Conservation (phyloP, 1,140 invertebrate genomes). For the Drosophila novamexicana region DNA sequence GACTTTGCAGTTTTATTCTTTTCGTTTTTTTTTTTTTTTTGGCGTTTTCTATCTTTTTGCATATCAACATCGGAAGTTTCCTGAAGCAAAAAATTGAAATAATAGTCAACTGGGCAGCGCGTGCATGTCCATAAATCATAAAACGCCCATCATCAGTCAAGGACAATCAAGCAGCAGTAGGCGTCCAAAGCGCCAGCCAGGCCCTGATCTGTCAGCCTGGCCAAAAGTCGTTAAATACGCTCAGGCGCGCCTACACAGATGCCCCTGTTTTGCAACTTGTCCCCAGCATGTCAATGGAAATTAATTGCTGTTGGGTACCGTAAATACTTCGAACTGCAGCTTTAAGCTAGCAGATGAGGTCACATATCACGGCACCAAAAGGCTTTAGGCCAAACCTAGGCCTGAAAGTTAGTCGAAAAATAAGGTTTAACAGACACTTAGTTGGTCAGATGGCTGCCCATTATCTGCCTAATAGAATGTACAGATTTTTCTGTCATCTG, state of each 20-base stretch:
- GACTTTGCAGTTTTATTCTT: constrained; percentile 17
- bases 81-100: constrained; percentile 5
- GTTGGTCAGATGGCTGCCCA: too few relatives aligned
- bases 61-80: constrained; percentile 5
- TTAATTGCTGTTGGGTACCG: constrained; percentile 50
- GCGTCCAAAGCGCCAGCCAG: constrained; percentile 1
- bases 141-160: constrained; percentile 68
- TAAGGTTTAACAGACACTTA: too few relatives aligned
- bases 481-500: too few relatives aligned
- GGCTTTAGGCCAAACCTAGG: too few relatives aligned
- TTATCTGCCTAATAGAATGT: too few relatives aligned
- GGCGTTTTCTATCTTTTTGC: not conserved
- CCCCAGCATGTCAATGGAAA: constrained; percentile 46
- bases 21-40: too few relatives aligned
- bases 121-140: constrained; percentile 66
- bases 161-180: constrained; percentile 17
- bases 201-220: constrained; percentile 43
- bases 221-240: constrained; percentile 45
- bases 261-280: constrained; percentile 48
- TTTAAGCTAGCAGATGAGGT: not conserved
- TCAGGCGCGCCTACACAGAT: constrained; percentile 27
- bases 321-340: constrained; percentile 19
- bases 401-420: too few relatives aligned
- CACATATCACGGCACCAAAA: too few relatives aligned
- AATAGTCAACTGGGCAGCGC: constrained; percentile 13